phyloP scores from a whole-genome alignment of 2,888 invertebrate genomes.

The Lamellibrachia columna region DNA sequence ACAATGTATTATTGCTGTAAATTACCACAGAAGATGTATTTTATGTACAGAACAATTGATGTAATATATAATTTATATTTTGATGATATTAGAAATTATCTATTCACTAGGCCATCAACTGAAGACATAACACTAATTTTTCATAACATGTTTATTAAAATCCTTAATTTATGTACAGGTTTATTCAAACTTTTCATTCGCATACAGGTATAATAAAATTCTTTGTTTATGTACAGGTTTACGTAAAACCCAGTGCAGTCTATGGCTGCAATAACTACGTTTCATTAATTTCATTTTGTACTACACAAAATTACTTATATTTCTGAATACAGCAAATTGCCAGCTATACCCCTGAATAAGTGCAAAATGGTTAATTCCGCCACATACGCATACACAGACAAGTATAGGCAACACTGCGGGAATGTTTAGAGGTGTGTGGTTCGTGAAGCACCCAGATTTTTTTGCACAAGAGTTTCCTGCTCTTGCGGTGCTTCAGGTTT shows the following conservation, averaged over 20 bases:
- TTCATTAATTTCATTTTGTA: neutral
- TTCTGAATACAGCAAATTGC: slow-evolving; percentile 12
- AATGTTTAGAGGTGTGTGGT: neutral
- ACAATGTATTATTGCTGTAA: neutral
- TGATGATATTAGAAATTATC: neutral
- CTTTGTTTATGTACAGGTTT: neutral
- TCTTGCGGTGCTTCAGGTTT: neutral
- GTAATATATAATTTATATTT: neutral
- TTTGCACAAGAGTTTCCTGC: neutral
- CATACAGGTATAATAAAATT: neutral
- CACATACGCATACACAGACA: slow-evolving; percentile 3
- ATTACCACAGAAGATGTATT: neutral
- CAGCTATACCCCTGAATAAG: neutral
- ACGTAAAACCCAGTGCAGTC: neutral
- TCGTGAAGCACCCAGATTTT: neutral
- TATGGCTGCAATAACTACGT: neutral
- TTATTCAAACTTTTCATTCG: neutral
- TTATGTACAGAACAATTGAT: neutral
- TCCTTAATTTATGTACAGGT: slow-evolving; percentile 16
- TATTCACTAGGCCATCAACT: neutral
- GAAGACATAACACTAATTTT: neutral
- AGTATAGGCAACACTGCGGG: neutral
- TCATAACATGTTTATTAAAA: slow-evolving; percentile 4
- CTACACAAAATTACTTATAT: neutral
- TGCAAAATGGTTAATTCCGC: neutral